Evolutionary conservation across 2,797 vertebrate species (phyloP), one percentile per base, ranked within the genome.

Genomic region (Podargus strigoides): DNA sequence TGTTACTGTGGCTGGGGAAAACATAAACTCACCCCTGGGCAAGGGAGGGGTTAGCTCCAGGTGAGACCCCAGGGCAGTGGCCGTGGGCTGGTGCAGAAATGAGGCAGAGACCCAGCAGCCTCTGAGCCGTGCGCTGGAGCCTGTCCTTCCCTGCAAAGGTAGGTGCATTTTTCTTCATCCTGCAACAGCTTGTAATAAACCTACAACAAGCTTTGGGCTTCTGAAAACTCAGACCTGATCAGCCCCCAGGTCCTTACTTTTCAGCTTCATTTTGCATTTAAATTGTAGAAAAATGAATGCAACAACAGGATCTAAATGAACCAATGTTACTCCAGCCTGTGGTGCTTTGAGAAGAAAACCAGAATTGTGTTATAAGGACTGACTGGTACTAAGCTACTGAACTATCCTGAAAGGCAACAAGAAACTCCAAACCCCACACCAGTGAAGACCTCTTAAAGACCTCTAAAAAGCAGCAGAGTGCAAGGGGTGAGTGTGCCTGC

Each of bases 171-270:
- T 22, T 21, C 37, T 22, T 32, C 56, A 27, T 3, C 75, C 73
- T 26, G 2, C 3, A 4, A 17, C 0, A 32, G 14, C 8, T 2
- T 3, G 8, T 18, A 11, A 2, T 3, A 47, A 63, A 28, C 50
- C 28, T 21, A 3, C 27, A 26, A 27, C 39, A 14, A 30, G 32
- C 39, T 42, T 22, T 6, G 10, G 34, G 34, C 32, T 17, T 28
- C 58, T 39, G 17, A 17, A 27, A 21, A 11, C 20, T 23, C 50
- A 9, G 46, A 12, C 55, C 55, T 12, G 32, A 11, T 17, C 30
- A 10, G 42, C 21, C 30, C 10, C n/a, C 47, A 21, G 37, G 49
- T 7, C 0, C 0, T 20, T 15, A 8, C 55, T 5, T 44, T n/a
- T 30, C 8, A 39, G 66, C 22, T 67, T 34, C 30, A 2, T 27